A percentile compares a stretch with the other conserved stretches of the same genome.
Evolutionary conservation across 2,888 invertebrate genomes (phyloP).

Genomic region (Nudaria mundana): DNA sequence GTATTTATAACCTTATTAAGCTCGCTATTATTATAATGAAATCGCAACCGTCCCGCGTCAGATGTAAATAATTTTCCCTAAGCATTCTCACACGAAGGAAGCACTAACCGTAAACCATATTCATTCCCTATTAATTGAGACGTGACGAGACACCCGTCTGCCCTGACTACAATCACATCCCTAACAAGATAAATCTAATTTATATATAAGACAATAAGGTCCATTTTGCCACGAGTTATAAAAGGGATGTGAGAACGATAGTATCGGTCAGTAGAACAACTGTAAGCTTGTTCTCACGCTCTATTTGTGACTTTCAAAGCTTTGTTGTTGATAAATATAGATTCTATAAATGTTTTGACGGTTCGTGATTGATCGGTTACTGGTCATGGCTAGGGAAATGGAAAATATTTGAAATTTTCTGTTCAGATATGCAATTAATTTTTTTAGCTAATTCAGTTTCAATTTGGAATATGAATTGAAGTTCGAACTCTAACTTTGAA

Average conservation of each 20-base stretch:
- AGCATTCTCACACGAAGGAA: conserved; percentile 32
- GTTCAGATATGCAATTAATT: too few species aligned
- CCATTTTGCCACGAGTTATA: conserved; percentile 24
- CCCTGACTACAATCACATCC: conserved; percentile 20
- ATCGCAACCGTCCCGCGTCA: conserved; percentile 12
- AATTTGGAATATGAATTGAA: too few species aligned
- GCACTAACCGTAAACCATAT: conserved; percentile 41
- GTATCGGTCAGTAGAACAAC: conserved; percentile 44
- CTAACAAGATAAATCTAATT: conserved; percentile 28
- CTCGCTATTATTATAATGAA: conserved; percentile 22
- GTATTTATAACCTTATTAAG: background rate
- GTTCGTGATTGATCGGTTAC: conserved; percentile 29
- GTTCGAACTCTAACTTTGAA: too few species aligned
- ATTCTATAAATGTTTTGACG: conserved; percentile 44
- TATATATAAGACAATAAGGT: conserved; percentile 32
- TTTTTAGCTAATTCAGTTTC: too few species aligned
- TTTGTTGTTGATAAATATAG: conserved; percentile 43
- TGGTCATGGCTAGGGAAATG: too few species aligned
- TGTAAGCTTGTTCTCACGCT: conserved; percentile 59
- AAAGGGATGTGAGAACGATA: conserved; percentile 38
- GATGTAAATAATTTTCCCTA: conserved; percentile 28
- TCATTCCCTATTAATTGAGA: conserved; percentile 61
- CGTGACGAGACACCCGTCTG: conserved; percentile 46
- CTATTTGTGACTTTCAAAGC: conserved; percentile 56
- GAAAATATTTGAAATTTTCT: too few species aligned